Evolutionary conservation across 1,140 invertebrate species (phyloP), one percentile per base, ranked within the genome.

Genomic region (Babylonia areolata): DNA sequence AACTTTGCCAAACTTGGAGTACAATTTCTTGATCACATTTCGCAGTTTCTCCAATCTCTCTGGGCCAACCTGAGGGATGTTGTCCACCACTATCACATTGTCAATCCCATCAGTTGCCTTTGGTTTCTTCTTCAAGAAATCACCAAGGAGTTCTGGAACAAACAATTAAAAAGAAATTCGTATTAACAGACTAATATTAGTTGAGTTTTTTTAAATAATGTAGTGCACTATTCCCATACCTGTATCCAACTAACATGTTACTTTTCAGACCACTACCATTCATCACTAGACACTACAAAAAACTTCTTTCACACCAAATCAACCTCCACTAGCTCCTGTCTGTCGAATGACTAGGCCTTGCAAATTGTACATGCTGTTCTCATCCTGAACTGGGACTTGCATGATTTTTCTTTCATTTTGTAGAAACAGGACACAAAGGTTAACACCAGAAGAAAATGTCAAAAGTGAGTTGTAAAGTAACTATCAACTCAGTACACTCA

Each of bases 71-170:
- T 97, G 96, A 42, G 99, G 99, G 78, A 99, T 97, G 85, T 98
- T 98, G 95, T 99, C 99, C 12, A 99, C 97, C 9, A 99, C 97
- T 91, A 99, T 97, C 15, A 99, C 97, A 90, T 97, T 97, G 93
- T 99, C 98, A 64, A 99, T 97, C 42, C 98, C 98, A 95, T 99
- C 98, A 64, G 97, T 97, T 95, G 99, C 97, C 85, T 97, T 97
- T 0, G 99, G 99, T 92, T 97, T 97, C 87, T 97, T 96, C 81
- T 96, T 96, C 80, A 99, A 93, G 84, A 99, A 94, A 94, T 99
- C 98, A 82, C 95, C 97, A 75, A 99, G 95, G 33, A 99, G 95
- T 93, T 98, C 98, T 99, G 95, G 83, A 96, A 96, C 93, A 91
- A 86, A 90, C 86, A 77, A 77, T n/a, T n/a, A n/a, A n/a, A 12